Evolutionary conservation across 64 coral and sea anemone species (phyloP), one percentile per base, ranked within the genome.

Genomic region (Catalaphyllia jardinei): DNA sequence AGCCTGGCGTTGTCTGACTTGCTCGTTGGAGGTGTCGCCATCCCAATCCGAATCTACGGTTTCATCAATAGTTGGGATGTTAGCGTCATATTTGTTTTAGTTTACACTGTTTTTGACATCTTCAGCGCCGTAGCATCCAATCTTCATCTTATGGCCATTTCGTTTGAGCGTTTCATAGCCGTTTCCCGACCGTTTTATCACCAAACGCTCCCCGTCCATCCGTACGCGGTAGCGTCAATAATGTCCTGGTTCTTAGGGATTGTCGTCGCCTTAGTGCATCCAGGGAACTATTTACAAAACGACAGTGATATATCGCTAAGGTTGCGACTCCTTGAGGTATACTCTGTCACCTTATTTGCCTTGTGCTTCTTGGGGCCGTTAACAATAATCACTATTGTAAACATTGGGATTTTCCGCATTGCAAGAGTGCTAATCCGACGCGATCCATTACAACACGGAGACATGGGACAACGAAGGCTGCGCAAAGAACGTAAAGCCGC

Each of bases 61-160:
- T 60, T 82, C 1, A 35, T 74, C 14, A 52, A 54, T 4, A 71
- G 35, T 15, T 75, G 76, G 78, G 28, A 87, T 18, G 67, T 83
- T 8, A 52, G 63, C 38, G 59, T 82, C 20, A 25, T 55, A 13
- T 50, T 64, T 15, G 8, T 55, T 11, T 87, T 31, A 29, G 30
- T 93, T 15, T 96, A 86, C 73, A 93, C 74, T 12, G 79, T 76
- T 25, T 62, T 96, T 29, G 94, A 96, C 39, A 96, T 96, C 20
- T 80, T 90, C 11, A 96, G 94, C 17, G 94, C 91, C 10, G 42
- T 96, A 29, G 94, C 88, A 25, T 96, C 94, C 1, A 96, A 89
- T 52, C 72, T 96, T 50, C 91, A 96, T 17, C 87, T 96, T 6
- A 93, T 92, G 33, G 91, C 87, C 22, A 88, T 96, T 64, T 92